phyloP scores from a whole-genome alignment of 2,113 vertebrate genomes.

The Megalops atlanticus region DNA sequence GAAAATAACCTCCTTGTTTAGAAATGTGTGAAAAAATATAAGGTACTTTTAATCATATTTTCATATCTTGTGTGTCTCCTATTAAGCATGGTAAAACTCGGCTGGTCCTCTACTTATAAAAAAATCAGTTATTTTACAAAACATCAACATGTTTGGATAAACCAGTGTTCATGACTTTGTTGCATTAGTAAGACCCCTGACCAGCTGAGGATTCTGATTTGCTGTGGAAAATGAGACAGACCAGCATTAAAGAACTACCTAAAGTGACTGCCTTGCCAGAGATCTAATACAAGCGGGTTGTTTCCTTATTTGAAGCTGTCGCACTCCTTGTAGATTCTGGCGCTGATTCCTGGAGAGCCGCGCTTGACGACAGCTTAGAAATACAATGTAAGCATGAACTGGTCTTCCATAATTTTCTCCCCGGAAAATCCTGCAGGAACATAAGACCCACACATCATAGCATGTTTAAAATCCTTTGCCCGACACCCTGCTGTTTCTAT shows the following conservation, averaged over 20 bases:
- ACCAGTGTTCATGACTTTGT: too few relatives aligned
- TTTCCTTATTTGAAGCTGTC: conserved; percentile 96
- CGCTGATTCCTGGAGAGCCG: conserved; percentile 83
- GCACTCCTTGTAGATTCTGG: conserved; percentile 87
- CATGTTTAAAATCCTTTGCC: too few relatives aligned
- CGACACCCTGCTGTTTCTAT: too few relatives aligned
- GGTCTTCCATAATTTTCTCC: conserved; percentile 90
- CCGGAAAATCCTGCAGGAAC: conserved; percentile 72
- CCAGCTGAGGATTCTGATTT: too few relatives aligned
- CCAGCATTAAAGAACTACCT: too few relatives aligned
- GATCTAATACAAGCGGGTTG: conserved; percentile 90
- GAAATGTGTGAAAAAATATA: neutral
- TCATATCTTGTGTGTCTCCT: neutral
- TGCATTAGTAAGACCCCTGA: too few relatives aligned
- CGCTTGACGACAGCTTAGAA: conserved; percentile 92
- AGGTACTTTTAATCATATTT: neutral
- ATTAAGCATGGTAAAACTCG: neutral
- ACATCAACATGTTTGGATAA: too few relatives aligned
- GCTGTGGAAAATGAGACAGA: too few relatives aligned
- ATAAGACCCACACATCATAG: neutral
- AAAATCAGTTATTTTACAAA: too few relatives aligned
- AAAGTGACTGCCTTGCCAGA: conserved; percentile 74
- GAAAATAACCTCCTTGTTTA: neutral
- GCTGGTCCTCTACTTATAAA: too few relatives aligned
- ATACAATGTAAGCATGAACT: conserved; percentile 91